Evolutionary conservation across 53 echinoderm and acorn worm genomes (phyloP).

Genomic region (Patiria pectinifera): DNA sequence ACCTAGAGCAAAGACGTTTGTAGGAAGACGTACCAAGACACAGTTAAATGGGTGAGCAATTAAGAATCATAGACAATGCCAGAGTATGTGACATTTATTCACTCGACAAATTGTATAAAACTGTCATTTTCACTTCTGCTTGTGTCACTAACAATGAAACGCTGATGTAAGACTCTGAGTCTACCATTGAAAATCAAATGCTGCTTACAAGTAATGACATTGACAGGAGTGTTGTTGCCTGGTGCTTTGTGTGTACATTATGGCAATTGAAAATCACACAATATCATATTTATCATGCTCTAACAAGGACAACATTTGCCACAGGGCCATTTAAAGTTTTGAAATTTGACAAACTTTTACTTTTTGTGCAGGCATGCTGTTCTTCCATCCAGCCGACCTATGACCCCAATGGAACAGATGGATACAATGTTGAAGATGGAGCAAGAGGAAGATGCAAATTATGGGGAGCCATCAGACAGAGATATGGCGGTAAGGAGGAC

Average conservation of each 20-base stretch:
- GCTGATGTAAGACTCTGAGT: too few relatives aligned
- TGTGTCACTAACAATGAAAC: too few relatives aligned
- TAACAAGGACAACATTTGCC: too few relatives aligned
- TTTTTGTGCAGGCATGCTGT: slow-evolving; percentile 29
- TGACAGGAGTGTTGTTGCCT: too few relatives aligned
- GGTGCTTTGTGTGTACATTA: too few relatives aligned
- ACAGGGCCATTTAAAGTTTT: neutral
- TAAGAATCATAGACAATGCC: neutral
- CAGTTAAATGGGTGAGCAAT: slow-evolving; percentile 68
- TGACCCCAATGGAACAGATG: slow-evolving; percentile 96
- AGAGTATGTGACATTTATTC: neutral
- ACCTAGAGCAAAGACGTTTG: slow-evolving; percentile 88
- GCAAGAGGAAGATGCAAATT: slow-evolving; percentile 70
- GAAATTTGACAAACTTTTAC: neutral
- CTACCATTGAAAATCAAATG: too few relatives aligned
- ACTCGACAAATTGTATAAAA: too few relatives aligned
- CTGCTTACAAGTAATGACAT: neutral
- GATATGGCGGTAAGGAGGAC: slow-evolving; percentile 81
- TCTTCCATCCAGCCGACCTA: slow-evolving; percentile 81
- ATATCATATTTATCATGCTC: neutral
- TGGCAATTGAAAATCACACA: neutral
- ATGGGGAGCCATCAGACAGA: slow-evolving; percentile 89
- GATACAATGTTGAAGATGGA: slow-evolving; percentile 75
- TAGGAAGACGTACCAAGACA: slow-evolving; percentile 70
- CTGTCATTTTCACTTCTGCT: too few relatives aligned